Conservation (phyloP, 2,888 invertebrate species). For the Eupithecia dodoneata region DNA sequence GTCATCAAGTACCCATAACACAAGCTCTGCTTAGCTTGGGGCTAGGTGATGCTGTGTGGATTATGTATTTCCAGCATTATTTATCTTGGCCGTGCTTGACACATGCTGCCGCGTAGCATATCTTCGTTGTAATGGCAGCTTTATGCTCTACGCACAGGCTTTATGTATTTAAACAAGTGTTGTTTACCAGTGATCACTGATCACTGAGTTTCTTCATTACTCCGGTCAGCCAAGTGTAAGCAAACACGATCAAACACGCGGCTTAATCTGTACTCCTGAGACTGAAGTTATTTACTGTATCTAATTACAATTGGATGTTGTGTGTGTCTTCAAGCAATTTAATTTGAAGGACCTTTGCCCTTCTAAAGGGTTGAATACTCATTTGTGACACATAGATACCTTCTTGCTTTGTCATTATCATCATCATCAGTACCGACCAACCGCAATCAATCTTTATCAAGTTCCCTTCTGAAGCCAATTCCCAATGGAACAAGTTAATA, state of each 20-base stretch:
- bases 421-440: not conserved
- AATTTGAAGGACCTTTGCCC: not conserved
- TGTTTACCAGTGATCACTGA: not conserved
- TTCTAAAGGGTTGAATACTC: not conserved
- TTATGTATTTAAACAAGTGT: not conserved
- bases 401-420: not conserved
- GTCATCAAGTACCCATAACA: too few species aligned
- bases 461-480: not conserved
- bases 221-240: slow-evolving; percentile 2
- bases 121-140: not conserved
- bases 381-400: not conserved
- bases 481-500: not conserved
- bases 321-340: not conserved
- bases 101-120: not conserved
- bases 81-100: not conserved
- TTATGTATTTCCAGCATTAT: too few species aligned
- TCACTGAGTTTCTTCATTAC: slow-evolving; percentile 12
- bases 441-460: not conserved
- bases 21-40: too few species aligned
- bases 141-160: not conserved
- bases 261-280: not conserved
- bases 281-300: slow-evolving; percentile 7
- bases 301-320: slow-evolving; percentile 1
- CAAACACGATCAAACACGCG: not conserved
- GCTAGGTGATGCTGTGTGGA: too few species aligned